Percentiles rank a stretch among this genome's conserved stretches.
Evolutionary conservation across 1,140 invertebrate species (phyloP).

Genomic region (Drosophila guanche): DNA sequence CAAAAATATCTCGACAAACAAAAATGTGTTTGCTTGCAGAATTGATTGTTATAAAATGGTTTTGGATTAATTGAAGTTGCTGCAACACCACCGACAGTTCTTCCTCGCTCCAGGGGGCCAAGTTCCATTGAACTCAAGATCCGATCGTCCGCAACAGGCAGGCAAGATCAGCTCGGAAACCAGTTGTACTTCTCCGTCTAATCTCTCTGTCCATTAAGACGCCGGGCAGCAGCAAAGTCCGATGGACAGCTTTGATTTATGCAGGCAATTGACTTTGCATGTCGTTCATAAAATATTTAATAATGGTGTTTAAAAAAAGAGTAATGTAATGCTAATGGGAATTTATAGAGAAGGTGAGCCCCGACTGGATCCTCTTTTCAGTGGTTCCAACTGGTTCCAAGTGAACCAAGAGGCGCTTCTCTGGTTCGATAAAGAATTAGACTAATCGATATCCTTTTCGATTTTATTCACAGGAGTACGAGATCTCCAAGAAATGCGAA

Average conservation of each 20-base stretch:
- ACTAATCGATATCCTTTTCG: background rate
- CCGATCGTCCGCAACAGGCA: too few relatives aligned
- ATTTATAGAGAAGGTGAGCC: background rate
- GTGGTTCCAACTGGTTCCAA: too few relatives aligned
- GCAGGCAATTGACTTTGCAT: constrained; percentile 38
- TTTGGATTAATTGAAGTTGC: constrained; percentile 21
- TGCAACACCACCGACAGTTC: constrained; percentile 9
- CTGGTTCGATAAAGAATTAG: background rate
- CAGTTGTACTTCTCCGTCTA: constrained; percentile 50
- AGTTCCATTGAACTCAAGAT: constrained; percentile 43
- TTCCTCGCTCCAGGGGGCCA: constrained; percentile 19
- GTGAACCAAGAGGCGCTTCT: too few relatives aligned
- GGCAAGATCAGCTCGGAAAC: constrained; percentile 14
- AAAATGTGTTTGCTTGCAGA: background rate
- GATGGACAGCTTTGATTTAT: constrained; percentile 23
- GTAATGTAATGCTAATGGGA: constrained; percentile 21
- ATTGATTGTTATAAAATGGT: constrained; percentile 22
- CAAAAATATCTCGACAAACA: constrained; percentile 2
- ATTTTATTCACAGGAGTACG: constrained; percentile 84
- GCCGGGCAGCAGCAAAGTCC: constrained; percentile 11
- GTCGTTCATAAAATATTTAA: constrained; percentile 13
- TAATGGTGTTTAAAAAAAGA: background rate
- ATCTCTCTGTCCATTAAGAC: constrained; percentile 34
- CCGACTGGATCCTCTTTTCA: too few relatives aligned
- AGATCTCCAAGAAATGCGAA: constrained; percentile 87